Evolutionary conservation across 2,888 invertebrate genomes (phyloP).

Genomic region (Catocala nupta): DNA sequence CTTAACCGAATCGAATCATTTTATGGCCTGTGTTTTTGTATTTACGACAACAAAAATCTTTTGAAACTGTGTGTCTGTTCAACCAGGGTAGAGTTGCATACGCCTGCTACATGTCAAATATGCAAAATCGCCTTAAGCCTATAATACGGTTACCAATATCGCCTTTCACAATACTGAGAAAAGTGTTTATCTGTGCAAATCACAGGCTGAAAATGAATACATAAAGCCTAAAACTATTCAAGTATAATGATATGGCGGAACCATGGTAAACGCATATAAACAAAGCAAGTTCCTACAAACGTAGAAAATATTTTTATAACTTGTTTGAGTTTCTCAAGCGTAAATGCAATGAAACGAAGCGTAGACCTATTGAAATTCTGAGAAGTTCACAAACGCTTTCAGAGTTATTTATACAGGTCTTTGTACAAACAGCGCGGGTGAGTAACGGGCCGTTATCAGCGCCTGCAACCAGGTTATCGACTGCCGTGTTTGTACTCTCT

Average conservation of each 20-base stretch:
- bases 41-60: no score
- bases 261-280: neutral
- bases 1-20: neutral
- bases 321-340: conserved; percentile 56
- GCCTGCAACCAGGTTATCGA: conserved; percentile 82
- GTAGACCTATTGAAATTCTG: conserved; percentile 46
- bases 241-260: conserved; percentile 3
- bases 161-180: no score
- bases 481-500: conserved; percentile 76
- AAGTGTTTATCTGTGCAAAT: no score
- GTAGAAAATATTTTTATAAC: conserved; percentile 42
- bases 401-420: conserved; percentile 49
- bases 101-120: no score
- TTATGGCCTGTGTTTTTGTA: no score
- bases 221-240: neutral
- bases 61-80: no score
- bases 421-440: conserved; percentile 58
- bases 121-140: no score
- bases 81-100: no score
- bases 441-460: conserved; percentile 72
- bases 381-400: conserved; percentile 49
- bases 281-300: conserved; percentile 18
- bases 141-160: no score
- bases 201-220: no score
- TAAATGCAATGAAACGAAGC: conserved; percentile 46